A percentile compares a stretch with the other conserved stretches of the same genome.
phyloP scores from a whole-genome alignment of 2,113 vertebrate species.

The Chloropsis hardwickii region DNA sequence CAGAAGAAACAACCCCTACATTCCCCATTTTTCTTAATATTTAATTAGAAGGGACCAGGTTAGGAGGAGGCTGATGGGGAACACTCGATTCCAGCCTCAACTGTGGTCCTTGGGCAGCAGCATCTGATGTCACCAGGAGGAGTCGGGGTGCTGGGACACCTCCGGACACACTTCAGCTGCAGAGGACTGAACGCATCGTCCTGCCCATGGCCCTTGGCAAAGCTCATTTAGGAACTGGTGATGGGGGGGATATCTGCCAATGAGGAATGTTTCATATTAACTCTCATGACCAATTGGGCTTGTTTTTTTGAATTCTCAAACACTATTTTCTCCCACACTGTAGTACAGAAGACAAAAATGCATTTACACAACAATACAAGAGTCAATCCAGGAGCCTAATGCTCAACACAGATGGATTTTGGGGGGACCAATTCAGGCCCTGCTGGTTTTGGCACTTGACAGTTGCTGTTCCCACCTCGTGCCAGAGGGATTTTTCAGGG shows the following conservation, averaged over 20 bases:
- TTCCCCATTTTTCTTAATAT: neutral
- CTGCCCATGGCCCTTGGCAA: neutral
- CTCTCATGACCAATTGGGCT: slow-evolving; percentile 22
- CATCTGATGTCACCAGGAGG: neutral
- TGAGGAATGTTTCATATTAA: neutral
- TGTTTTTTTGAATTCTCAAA: neutral
- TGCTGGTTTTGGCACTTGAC: neutral
- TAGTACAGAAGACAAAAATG: neutral
- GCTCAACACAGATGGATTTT: neutral
- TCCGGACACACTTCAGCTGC: neutral
- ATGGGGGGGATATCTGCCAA: neutral
- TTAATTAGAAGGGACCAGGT: neutral
- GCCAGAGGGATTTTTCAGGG: neutral
- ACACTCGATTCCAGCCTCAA: neutral
- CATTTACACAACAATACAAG: neutral
- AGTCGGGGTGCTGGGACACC: neutral
- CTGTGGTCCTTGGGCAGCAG: neutral
- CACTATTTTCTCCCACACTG: neutral
- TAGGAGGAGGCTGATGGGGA: neutral
- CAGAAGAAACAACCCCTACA: neutral
- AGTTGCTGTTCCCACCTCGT: neutral
- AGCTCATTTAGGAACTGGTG: neutral
- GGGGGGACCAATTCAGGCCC: neutral
- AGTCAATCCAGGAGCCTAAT: neutral
- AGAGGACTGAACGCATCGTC: neutral